A percentile compares a stretch with the other conserved stretches of the same genome.
phyloP scores from a whole-genome alignment of 2,888 invertebrate species.

The Cephus runcator region DNA sequence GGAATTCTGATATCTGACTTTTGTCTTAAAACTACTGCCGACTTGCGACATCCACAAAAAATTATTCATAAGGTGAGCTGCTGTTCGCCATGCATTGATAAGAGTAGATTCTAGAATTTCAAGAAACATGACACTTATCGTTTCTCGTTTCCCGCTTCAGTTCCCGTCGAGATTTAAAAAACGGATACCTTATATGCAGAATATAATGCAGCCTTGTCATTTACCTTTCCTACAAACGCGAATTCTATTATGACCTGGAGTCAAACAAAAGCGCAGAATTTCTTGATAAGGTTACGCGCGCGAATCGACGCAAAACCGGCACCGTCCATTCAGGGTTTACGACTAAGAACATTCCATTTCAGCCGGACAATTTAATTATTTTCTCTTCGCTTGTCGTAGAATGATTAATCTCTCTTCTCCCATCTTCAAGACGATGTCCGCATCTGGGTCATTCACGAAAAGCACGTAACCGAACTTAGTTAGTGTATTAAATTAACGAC shows the following conservation, averaged over 20 bases:
- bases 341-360: background rate
- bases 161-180: too few species aligned
- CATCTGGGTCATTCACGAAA: constrained; percentile 42
- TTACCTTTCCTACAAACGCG: background rate
- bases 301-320: background rate
- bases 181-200: too few species aligned
- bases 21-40: too few species aligned
- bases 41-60: too few species aligned
- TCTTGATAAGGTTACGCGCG: background rate
- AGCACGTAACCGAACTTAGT: constrained; percentile 32
- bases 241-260: background rate
- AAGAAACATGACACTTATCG: background rate
- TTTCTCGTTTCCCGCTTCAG: too few species aligned
- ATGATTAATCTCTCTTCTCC: constrained; percentile 33
- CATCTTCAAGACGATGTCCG: constrained; percentile 30
- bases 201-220: background rate
- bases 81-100: background rate
- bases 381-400: constrained; percentile 1
- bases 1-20: background rate
- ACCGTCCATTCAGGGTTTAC: background rate
- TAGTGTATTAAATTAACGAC: constrained; percentile 45
- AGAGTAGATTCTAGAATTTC: background rate
- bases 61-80: too few species aligned
- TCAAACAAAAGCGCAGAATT: background rate
- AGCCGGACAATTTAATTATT: background rate